These are phyloP conservation scores for Caloenas nicobarica DNA, from an alignment of 2,113 vertebrate genomes.

Conservation along the genomic window DNA sequence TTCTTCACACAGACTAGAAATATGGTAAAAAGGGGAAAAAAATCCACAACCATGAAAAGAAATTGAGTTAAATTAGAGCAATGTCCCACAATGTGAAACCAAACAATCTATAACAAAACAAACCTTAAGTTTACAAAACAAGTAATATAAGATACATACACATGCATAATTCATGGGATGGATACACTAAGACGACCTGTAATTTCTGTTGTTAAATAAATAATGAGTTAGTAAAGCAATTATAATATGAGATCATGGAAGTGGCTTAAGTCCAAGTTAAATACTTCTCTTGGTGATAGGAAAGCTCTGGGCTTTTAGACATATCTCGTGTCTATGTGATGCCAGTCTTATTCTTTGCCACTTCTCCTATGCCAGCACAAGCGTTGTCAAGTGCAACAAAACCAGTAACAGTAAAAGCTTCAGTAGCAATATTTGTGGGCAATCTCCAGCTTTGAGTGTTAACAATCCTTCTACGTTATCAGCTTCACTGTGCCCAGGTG, in stretches of 20 bases:
- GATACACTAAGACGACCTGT: neutral
- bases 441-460: neutral
- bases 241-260: neutral
- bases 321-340: neutral
- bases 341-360: neutral
- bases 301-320: neutral
- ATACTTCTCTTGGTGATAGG: neutral
- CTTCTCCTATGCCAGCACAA: neutral
- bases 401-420: neutral
- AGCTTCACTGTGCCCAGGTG: neutral
- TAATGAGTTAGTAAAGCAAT: slow-evolving; percentile 15
- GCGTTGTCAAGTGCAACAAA: neutral
- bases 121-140: neutral
- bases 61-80: neutral
- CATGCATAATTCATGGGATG: neutral
- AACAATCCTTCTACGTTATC: neutral
- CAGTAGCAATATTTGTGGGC: neutral
- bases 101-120: neutral
- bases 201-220: slow-evolving; percentile 26
- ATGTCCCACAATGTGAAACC: accelerated
- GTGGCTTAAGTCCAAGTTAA: neutral
- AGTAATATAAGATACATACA: neutral
- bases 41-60: neutral
- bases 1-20: neutral
- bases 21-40: neutral